Conservation (phyloP, 2,797 vertebrate genomes). For the Diplodus sargus region DNA sequence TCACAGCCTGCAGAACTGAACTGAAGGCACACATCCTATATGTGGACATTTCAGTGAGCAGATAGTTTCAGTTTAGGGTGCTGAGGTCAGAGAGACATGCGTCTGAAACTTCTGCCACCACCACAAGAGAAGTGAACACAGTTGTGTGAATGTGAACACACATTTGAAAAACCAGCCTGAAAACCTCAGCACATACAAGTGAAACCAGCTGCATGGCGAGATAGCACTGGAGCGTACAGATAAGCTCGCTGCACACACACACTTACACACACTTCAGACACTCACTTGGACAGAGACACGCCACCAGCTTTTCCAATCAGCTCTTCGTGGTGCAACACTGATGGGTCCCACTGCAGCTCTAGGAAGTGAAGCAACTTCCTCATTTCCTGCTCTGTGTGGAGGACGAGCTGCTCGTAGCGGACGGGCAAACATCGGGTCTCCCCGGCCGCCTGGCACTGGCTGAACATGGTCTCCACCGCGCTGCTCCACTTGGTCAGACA, state of each 20-base stretch:
- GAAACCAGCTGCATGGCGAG: background rate
- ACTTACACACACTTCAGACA: slow-evolving; percentile 37
- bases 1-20: background rate
- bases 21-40: background rate
- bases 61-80: slow-evolving; percentile 9
- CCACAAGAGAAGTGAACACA: background rate
- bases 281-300: slow-evolving; percentile 95
- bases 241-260: background rate
- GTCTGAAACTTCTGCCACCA: slow-evolving; percentile 1
- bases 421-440: slow-evolving; percentile 88
- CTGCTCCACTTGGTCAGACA: slow-evolving; percentile 96
- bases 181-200: background rate
- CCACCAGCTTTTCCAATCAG: slow-evolving; percentile 96
- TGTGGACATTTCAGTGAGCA: background rate
- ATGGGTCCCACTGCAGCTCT: slow-evolving; percentile 90
- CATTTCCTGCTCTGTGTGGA: slow-evolving; percentile 92
- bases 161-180: background rate
- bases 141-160: background rate
- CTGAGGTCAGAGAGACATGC: slow-evolving; percentile 5
- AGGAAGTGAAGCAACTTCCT: slow-evolving; percentile 92
- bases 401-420: slow-evolving; percentile 91
- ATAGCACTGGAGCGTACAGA: background rate
- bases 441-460: slow-evolving; percentile 91
- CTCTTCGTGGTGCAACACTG: slow-evolving; percentile 94
- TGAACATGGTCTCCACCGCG: slow-evolving; percentile 94